These are phyloP conservation scores for Sula dactylatra DNA, from an alignment of 2,113 vertebrate genomes.

Conservation along the genomic window DNA sequence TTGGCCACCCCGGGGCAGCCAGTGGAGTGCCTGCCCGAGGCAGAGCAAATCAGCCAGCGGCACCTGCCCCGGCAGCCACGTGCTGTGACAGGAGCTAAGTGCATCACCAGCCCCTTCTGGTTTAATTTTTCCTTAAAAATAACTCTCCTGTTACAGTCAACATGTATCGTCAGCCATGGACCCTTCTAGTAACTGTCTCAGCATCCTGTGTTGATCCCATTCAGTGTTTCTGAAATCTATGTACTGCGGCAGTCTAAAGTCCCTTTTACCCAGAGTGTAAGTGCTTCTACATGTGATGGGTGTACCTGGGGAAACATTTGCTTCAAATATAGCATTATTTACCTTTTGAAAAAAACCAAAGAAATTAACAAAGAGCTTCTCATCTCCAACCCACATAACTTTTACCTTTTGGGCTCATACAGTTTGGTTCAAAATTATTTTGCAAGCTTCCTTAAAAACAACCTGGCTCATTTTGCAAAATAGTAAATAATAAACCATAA, in stretches of 20 bases:
- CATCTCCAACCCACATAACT: neutral
- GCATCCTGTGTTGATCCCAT: too few species aligned
- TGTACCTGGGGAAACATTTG: neutral
- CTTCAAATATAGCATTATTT: neutral
- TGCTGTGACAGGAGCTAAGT: accelerated
- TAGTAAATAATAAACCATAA: neutral
- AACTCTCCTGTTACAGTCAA: neutral
- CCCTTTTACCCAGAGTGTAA: neutral
- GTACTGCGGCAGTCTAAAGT: neutral
- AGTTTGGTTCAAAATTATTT: neutral
- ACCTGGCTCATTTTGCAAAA: neutral
- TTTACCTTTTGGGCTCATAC: neutral
- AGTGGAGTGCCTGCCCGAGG: neutral
- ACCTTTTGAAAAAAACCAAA: neutral
- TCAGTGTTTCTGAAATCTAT: accelerated
- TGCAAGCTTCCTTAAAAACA: neutral
- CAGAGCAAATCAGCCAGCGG: neutral
- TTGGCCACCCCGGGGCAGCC: neutral
- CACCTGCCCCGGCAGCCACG: neutral
- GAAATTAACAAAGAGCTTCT: neutral
- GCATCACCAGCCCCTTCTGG: neutral
- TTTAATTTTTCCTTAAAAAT: neutral
- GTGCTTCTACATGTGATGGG: neutral
- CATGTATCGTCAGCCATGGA: neutral
- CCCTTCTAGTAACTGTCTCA: neutral